These are phyloP conservation scores for Drosophila nikananu DNA, from an alignment of 1,140 invertebrate species.

Conservation along the genomic window DNA sequence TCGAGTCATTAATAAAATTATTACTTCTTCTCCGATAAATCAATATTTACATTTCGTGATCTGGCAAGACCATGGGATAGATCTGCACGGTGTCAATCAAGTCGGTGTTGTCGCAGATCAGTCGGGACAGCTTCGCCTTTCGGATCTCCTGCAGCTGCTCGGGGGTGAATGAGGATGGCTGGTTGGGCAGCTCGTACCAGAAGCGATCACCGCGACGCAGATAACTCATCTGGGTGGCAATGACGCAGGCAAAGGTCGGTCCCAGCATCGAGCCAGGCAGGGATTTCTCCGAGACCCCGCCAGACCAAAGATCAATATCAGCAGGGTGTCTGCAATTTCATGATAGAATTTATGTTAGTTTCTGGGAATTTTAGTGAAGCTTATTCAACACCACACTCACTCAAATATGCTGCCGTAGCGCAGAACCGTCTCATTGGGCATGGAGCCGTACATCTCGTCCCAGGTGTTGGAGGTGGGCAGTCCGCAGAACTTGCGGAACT, in stretches of 20 bases:
- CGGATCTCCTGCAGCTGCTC: conserved; percentile 96
- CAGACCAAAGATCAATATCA: conserved; percentile 97
- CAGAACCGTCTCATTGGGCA: conserved; percentile 94
- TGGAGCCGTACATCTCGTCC: conserved; percentile 94
- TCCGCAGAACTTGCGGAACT: conserved; percentile 96
- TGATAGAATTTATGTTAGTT: neutral
- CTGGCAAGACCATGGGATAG: conserved; percentile 96
- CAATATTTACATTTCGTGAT: conserved; percentile 94
- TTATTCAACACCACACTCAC: conserved; percentile 85
- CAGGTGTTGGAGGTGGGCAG: conserved; percentile 92
- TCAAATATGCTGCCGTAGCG: conserved; percentile 91
- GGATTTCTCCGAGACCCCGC: conserved; percentile 95
- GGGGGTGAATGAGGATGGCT: conserved; percentile 95
- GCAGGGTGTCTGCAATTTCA: conserved; percentile 88
- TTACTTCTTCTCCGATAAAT: neutral
- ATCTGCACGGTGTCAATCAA: conserved; percentile 96
- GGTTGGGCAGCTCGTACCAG: conserved; percentile 97
- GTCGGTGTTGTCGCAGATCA: conserved; percentile 98
- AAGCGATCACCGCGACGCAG: conserved; percentile 96
- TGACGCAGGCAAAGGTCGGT: conserved; percentile 97
- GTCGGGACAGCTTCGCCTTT: conserved; percentile 92
- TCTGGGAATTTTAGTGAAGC: neutral
- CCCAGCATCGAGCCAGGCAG: conserved; percentile 95
- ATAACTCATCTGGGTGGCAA: conserved; percentile 98
- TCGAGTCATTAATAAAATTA: neutral